Percentiles rank a stretch among this genome's conserved stretches.
Conservation (phyloP, 2,888 invertebrate species). For the Choreutis nemorana region DNA sequence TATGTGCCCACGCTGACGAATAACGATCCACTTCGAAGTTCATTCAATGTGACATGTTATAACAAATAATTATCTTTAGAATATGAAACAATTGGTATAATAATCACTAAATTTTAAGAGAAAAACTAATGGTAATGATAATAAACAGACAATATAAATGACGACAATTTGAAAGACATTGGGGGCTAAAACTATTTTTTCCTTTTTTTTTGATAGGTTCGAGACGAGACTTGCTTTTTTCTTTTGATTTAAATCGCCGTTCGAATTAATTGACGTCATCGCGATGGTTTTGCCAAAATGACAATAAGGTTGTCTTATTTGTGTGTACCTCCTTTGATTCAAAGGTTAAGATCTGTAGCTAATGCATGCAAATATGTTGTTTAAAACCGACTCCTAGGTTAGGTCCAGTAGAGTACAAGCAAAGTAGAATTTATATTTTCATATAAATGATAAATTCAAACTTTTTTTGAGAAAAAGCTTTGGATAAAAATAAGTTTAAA, state of each 20-base stretch:
- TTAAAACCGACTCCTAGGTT: no score
- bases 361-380: no score
- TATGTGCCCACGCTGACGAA: constrained; percentile 58
- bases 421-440: no score
- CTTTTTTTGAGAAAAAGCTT: no score
- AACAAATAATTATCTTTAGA: constrained; percentile 49
- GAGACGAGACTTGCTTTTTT: constrained; percentile 43
- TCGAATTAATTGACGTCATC: constrained; percentile 59
- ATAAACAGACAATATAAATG: constrained; percentile 58
- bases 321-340: background rate
- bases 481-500: no score
- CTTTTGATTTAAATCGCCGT: constrained; percentile 53
- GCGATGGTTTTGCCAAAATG: constrained; percentile 30
- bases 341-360: background rate
- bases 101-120: constrained; percentile 53
- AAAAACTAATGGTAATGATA: constrained; percentile 55
- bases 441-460: no score
- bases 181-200: constrained; percentile 60
- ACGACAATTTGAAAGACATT: constrained; percentile 62
- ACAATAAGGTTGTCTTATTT: background rate
- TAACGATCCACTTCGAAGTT: constrained; percentile 60
- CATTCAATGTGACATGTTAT: constrained; percentile 63
- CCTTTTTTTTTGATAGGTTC: constrained; percentile 58
- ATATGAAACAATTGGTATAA: constrained; percentile 51
- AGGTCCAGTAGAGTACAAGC: no score